Base-by-base conservation (phyloP, 2,797 vertebrate species). In the Lemur catta region DNA sequence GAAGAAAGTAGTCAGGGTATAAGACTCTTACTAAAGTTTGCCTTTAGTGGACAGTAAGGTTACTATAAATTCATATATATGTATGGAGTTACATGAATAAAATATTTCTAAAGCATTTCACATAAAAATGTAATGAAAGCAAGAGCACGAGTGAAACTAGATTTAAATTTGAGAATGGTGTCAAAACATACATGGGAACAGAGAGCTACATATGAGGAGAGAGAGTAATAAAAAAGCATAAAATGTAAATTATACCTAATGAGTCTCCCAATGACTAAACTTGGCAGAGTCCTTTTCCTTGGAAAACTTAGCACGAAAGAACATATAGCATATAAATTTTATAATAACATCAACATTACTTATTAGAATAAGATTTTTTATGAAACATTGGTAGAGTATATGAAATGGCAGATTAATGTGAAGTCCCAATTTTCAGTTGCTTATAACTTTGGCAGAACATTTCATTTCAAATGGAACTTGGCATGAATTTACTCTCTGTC, bases 391-490 rank as follows among this genome's bases (percentile, higher is more conserved):
- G 57, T 61, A 20, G 41, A 78, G 35, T 94, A 30, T 46, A 72
- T 90, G 72, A 91, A 96, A 84, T 57, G n/a, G 46, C 63, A 95
- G 84, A 95, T 93, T 85, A 95, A 95, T 90, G 76, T 50, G n/a
- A 92, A 85, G 76, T 80, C 72, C 50, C 57, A 89, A 33, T 95
- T 96, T 95, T 94, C 95, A 84, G 88, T 67, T 78, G 79, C 75
- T 88, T 79, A 38, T 57, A 94, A 97, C 52, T 87, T 89, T 97
- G 96, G 97, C 97, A 97, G 67, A 93, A 79, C 94, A 71, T 93
- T 95, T 94, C 17, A 94, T 95, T 95, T 94, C 91, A 79, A 78
- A 87, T 93, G 86, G 61, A 94, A 96, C 38, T 96, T 97, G 97
- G 97, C 97, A 59, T 74, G 86, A 88, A 57, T 84, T 93, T 48